Conservation (phyloP, 2,797 vertebrate species). For the Myotis myotis region DNA sequence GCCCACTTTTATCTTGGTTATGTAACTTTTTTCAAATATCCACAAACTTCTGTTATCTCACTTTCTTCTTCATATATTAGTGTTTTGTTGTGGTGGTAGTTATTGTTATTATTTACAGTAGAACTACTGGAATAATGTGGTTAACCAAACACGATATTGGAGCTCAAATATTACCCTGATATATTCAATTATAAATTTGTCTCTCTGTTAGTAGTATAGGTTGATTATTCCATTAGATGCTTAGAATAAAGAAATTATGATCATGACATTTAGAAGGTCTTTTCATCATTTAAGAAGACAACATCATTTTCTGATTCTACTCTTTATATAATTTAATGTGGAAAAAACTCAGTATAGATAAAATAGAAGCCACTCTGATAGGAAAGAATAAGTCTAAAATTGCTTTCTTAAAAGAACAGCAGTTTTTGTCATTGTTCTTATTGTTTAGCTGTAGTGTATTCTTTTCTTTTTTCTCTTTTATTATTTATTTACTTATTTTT, state of each 20-base stretch:
- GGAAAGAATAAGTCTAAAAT: neutral
- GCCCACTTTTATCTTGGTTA: neutral
- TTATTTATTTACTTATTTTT: neutral
- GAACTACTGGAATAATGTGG: neutral
- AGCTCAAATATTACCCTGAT: neutral
- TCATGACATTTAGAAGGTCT: neutral
- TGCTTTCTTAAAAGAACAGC: neutral
- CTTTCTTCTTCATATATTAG: neutral
- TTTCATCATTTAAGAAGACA: neutral
- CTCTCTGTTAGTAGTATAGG: neutral
- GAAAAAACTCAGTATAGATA: neutral
- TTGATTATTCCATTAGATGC: neutral
- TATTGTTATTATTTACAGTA: conserved; percentile 1
- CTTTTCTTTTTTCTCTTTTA: neutral
- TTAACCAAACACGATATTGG: neutral
- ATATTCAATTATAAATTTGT: neutral
- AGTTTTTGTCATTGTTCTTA: neutral
- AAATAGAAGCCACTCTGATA: neutral
- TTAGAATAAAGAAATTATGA: conserved; percentile 30
- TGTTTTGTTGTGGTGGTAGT: neutral
- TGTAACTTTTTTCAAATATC: neutral
- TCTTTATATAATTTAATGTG: neutral
- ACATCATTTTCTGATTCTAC: neutral
- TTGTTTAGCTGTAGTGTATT: neutral
- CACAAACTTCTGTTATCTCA: neutral